A percentile compares a stretch with the other conserved stretches of the same genome.
Conservation (phyloP, 2,888 invertebrate species). For the Cheilosia impressa region DNA sequence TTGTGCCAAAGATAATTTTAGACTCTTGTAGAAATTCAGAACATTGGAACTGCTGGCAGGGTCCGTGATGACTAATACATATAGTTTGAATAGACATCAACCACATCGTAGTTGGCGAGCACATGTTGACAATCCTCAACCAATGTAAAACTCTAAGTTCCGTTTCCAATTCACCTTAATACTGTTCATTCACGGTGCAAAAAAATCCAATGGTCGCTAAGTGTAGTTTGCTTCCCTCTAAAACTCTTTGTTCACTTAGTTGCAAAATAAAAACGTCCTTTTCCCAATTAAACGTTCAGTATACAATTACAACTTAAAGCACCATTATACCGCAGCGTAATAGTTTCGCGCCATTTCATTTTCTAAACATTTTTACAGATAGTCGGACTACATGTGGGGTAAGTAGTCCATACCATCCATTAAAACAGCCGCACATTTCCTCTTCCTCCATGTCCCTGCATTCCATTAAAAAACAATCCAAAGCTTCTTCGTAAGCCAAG, state of each 20-base stretch:
- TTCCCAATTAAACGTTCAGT: slow-evolving; percentile 34
- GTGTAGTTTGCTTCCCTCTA: not conserved
- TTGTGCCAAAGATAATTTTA: too few species aligned
- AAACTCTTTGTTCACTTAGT: slow-evolving; percentile 10
- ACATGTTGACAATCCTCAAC: too few species aligned
- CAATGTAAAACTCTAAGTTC: too few species aligned
- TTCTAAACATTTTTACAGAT: slow-evolving; percentile 63
- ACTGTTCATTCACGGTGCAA: not conserved
- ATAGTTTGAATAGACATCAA: too few species aligned
- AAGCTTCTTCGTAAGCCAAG: slow-evolving; percentile 42
- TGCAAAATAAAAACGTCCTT: slow-evolving; percentile 3
- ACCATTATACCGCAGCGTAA: slow-evolving; percentile 29
- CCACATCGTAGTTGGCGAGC: too few species aligned
- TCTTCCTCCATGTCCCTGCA: slow-evolving; percentile 9
- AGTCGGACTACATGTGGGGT: slow-evolving; percentile 2
- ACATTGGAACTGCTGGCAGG: too few species aligned
- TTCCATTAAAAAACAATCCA: slow-evolving; percentile 63
- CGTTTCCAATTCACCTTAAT: too few species aligned
- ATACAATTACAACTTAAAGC: slow-evolving; percentile 29
- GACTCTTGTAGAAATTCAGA: too few species aligned
- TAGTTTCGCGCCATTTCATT: slow-evolving; percentile 56
- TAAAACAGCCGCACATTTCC: slow-evolving; percentile 40
- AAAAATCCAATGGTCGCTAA: not conserved
- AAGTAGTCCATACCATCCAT: not conserved
- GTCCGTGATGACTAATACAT: too few species aligned